Base-by-base conservation (phyloP, 2,888 invertebrate genomes). In the Tricholauxania praeusta region DNA sequence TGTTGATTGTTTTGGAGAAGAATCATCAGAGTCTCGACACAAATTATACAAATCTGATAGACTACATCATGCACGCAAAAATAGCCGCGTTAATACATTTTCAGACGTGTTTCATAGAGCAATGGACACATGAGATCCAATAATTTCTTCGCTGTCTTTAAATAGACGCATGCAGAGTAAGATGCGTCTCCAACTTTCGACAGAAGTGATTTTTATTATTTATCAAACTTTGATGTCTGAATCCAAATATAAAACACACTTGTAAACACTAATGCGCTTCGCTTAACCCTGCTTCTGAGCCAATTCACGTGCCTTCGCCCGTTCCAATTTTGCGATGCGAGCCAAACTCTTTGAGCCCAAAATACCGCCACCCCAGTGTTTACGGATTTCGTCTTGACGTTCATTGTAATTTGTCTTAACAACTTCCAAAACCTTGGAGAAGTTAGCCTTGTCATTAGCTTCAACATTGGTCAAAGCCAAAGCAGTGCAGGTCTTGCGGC, bases 351-450 rank as follows among this genome's bases (percentile, higher is more conserved):
- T 99, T 84, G 95, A 93, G 72, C 99, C 98, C 87, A 99, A 92
- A 75, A 95, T 89, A 87, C 98, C 98, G 88, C 99, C 99, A 82
- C 99, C 99, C 99, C 99, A 99, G 92, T 99, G 98, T 84, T 93
- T 91, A 83, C 97, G 93, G 87, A 99, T 94, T 90, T 99, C 99
- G 83, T 99, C 99, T 81, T 93, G 95, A 78, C 99, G 93, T 84
- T 99, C 99, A 87, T 99, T 99, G 92, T 97, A 99, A 92, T 99
- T 99, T 32, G 97, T 98, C 90, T 95, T 96, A 85, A 99, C 94
- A 22, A 96, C 94, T 87, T 99, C 99, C 74, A 97, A 91, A 71
- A 99, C 89, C 89, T 99, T 99, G 79, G 93, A 91, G 87, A 99
- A 93, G 83, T 93, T 90, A 39, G 95, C 93, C 81, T 95, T 93